Base-by-base conservation (phyloP, 2,113 vertebrate species). In the Gavia stellata region DNA sequence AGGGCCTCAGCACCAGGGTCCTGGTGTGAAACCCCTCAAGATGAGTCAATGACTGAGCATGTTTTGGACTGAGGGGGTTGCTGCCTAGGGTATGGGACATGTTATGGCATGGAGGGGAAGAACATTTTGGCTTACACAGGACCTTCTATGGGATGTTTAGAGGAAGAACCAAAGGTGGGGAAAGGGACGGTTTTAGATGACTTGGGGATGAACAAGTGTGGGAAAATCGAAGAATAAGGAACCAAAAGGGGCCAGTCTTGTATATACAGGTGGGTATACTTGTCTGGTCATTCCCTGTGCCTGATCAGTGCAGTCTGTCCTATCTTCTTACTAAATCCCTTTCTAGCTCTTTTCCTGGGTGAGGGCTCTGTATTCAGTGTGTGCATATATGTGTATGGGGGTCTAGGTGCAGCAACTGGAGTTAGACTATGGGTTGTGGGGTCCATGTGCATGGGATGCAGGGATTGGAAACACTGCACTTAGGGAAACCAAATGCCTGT, bases 1-100 rank as follows among this genome's bases (percentile, higher is more conserved):
- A 61, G 3, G 85, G 0, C 13, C 15, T 61, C 29, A 65, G 15
- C 1, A 3, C 4, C 49, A 9, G 15, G 7, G 18, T 50, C 9
- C 28, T 45, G 8, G 2, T 63, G 25, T 24, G 33, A 72, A 90
- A 61, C 8, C 0, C 0, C 19, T 61, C 26, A 56, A 36, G 17
- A 55, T 36, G 11, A 20, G 7, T n/a, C 55, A 77, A 14, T 38
- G 13, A 17, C 2, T 6, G 29, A 88, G 10, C 1, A 74, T 5
- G 5, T 65, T 78, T 56, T 55, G 21, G 25, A 28, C n/a, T 50
- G 14, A 55, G 6, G 4, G 7, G 1, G 6, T 21, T 50, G 10
- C 16, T 65, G 2, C 33, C 6, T 40, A 40, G 6, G 20, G 6
- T 9, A 8, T 44, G 10, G 53, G 10, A 59, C 12, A 26, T 1